These are phyloP conservation scores for Zaprionus davidi DNA, from an alignment of 1,140 invertebrate genomes.

Conservation along the genomic window DNA sequence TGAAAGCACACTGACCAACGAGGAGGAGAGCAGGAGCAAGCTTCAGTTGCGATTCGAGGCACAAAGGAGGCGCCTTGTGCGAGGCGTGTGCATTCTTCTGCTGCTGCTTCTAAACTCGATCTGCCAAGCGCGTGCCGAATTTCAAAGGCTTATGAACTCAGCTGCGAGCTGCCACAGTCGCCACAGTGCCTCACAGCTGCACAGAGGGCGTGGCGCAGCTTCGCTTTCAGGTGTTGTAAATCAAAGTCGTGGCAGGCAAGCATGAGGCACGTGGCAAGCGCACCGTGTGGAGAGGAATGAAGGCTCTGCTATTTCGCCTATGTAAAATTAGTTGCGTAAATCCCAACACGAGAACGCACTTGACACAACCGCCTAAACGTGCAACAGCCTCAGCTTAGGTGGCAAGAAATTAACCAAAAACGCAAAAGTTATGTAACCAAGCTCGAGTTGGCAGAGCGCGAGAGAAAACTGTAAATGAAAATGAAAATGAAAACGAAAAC, in stretches of 20 bases:
- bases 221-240: conserved; percentile 63
- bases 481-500: not conserved
- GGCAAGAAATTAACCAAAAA: conserved; percentile 65
- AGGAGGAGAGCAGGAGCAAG: conserved; percentile 1
- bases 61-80: not conserved
- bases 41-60: not conserved
- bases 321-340: conserved; percentile 81
- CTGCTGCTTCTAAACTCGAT: conserved; percentile 38
- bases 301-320: conserved; percentile 70
- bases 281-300: not conserved
- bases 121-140: conserved; percentile 31
- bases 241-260: conserved; percentile 56
- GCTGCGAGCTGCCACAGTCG: not conserved
- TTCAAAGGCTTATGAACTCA: conserved; percentile 55
- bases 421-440: conserved; percentile 55
- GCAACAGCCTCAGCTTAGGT: conserved; percentile 29
- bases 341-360: conserved; percentile 81
- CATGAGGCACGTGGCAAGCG: too few relatives aligned
- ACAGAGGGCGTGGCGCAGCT: conserved; percentile 1
- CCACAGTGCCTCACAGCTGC: not conserved
- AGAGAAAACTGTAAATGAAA: conserved; percentile 1
- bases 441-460: not conserved
- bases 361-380: conserved; percentile 52
- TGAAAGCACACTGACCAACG: conserved; percentile 30
- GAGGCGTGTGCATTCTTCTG: not conserved